Evolutionary conservation across 2,888 invertebrate species (phyloP), one percentile per base, ranked within the genome.

Genomic region (Spilarctia lutea): DNA sequence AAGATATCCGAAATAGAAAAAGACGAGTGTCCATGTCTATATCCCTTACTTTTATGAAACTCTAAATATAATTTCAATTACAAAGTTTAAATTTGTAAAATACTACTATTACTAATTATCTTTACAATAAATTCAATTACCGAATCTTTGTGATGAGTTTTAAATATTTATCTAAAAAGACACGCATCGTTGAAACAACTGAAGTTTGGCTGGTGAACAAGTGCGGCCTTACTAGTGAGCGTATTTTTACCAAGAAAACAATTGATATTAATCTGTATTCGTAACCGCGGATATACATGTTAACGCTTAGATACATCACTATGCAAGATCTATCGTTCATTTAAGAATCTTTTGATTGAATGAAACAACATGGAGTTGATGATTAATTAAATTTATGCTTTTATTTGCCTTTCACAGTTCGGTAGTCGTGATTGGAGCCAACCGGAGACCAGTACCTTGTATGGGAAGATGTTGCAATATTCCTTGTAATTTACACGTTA

Each of bases 321-420:
- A 56, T 10, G 20, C 52, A 24, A 52, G 24, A 24, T 52, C 68
- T 8, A 48, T 48, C 45, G 68, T 63, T 27, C 72, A 77, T 79
- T 81, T 78, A 76, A 73, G 72, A 68, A 67, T 27, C 73, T 35
- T 79, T 74, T 78, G 76, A 82, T 81, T 73, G 74, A 78, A 79
- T 75, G 73, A 77, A 84, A 78, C 78, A 78, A 76, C 76, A 45
- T 72, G 27, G 66, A 68, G 73, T 70, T 63, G 68, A 80, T 76
- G 77, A 79, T 72, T 48, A 76, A 71, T 80, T 80, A 80, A 39
- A 77, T 79, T 78, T 72, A 80, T 45, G 3, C 16, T 16, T 45
- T 16, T 56, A 77, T 74, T 74, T 48, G 71, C 60, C 69, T 48
- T 60, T 70, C 56, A 20, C 67, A 65, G 69, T 42, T 71, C 52